Evolutionary conservation across 2,113 vertebrate species (phyloP).

Genomic region (Clarias magur): DNA sequence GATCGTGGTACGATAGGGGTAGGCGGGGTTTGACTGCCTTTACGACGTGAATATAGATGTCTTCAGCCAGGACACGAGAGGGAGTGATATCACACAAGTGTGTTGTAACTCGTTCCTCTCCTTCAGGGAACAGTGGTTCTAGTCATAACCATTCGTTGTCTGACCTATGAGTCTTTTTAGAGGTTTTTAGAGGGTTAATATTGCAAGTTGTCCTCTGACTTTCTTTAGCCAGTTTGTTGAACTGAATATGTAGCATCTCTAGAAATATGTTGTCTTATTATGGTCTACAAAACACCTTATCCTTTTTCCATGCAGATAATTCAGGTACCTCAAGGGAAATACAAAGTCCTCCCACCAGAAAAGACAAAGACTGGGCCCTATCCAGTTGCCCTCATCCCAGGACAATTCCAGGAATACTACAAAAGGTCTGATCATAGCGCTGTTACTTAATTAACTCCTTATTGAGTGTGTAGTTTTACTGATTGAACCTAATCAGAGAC

Average conservation of each 20-base stretch:
- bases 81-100: too few species aligned
- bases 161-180: neutral
- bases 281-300: neutral
- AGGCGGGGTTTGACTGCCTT: too few species aligned
- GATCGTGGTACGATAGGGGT: too few species aligned
- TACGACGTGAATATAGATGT: too few species aligned
- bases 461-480: neutral
- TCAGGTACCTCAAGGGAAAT: conserved; percentile 95
- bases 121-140: too few species aligned
- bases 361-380: conserved; percentile 90
- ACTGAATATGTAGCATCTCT: neutral
- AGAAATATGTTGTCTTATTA: neutral
- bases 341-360: conserved; percentile 89
- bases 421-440: conserved; percentile 80
- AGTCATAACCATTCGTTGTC: neutral
- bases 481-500: neutral
- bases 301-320: conserved; percentile 79
- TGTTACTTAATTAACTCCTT: neutral
- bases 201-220: neutral
- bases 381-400: conserved; percentile 96
- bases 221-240: neutral
- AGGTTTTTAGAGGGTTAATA: neutral
- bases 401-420: conserved; percentile 98
- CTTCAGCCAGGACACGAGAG: too few species aligned
- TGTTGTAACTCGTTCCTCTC: too few species aligned